Evolutionary conservation across 2,113 vertebrate species (phyloP), one percentile per base, ranked within the genome.

Genomic region (Perognathus longimembris): DNA sequence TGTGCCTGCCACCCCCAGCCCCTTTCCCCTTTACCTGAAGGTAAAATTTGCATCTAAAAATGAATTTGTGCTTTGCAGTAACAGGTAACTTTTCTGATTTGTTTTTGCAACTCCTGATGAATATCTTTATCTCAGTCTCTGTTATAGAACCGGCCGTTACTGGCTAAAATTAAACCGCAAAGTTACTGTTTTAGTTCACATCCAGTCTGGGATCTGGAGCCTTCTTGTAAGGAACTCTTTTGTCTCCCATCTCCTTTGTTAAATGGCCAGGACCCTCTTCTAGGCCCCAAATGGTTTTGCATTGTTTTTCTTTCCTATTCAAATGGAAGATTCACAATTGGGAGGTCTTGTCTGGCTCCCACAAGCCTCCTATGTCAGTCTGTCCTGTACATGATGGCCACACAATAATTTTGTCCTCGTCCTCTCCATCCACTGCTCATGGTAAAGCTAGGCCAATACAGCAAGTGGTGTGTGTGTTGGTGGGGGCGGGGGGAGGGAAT

Each of bases 21-120:
- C 38, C 20, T 76, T 66, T 34, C n/a, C 50, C 90, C 64, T 94
- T 92, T 82, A 96, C 95, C 90, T 97, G 95, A 70, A 66, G 92
- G 81, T 85, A 85, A 89, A 75, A 82, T 54, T 84, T 78, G 80
- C 77, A 57, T 94, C 92, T 93, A 78, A 85, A 95, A 91, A 87
- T 75, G 89, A 93, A 66, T 85, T 28, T 93, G 76, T 85, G 79
- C 71, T 96, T 88, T 86, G 38, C 76, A 75, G 77, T 63, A 81
- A 81, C 2, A n/a, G 74, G 38, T 45, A 69, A 86, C 91, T 94
- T 96, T 94, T 85, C 74, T 71, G 93, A 94, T 94, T 92, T 87
- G 92, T 92, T 96, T 91, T 70, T 84, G 76, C 74, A 63, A 73
- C 89, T 94, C 84, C 91, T 70, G 84, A 92, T 74, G 93, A 93